Evolutionary conservation across 2,888 invertebrate species (phyloP).

Genomic region (Drosophila pegasa): DNA sequence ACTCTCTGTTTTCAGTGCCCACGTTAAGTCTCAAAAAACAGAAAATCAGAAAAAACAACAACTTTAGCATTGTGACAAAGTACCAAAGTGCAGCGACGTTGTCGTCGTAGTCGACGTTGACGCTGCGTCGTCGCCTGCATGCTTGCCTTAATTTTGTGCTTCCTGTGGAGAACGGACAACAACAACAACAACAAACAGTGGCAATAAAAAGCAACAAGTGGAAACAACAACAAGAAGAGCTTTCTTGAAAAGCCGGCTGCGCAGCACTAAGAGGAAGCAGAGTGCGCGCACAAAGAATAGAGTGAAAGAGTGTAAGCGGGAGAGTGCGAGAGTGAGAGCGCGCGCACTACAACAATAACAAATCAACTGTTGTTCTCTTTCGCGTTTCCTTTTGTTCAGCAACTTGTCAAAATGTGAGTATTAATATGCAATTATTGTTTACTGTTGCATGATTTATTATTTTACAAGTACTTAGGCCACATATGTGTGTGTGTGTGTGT

Average conservation of each 20-base stretch:
- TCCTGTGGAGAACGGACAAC: conserved; percentile 62
- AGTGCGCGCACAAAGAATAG: conserved; percentile 21
- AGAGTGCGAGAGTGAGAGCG: conserved; percentile 10
- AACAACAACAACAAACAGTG: conserved; percentile 35
- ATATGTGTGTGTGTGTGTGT: not conserved
- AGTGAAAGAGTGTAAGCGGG: conserved; percentile 9
- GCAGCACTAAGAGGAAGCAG: conserved; percentile 33
- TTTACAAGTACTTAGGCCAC: conserved; percentile 14
- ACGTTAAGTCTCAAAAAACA: conserved; percentile 45
- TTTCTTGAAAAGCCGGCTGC: conserved; percentile 60
- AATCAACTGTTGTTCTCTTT: conserved; percentile 15
- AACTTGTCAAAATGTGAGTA: conserved; percentile 61
- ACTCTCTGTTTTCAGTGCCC: conserved; percentile 29
- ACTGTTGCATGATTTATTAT: conserved; percentile 54
- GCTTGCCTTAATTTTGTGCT: conserved; percentile 71
- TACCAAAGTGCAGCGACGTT: conserved; percentile 64
- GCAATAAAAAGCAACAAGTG: conserved; percentile 53
- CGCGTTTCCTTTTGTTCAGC: conserved; percentile 28
- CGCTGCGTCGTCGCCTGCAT: conserved; percentile 70
- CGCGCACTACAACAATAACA: conserved; percentile 12
- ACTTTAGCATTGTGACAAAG: conserved; percentile 51
- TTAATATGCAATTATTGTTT: conserved; percentile 76
- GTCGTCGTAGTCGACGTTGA: conserved; percentile 35
- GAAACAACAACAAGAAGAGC: conserved; percentile 34
- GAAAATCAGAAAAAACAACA: conserved; percentile 30